Base-by-base conservation (phyloP, 2,888 invertebrate species). In the Gymnoscelis rufifasciata region DNA sequence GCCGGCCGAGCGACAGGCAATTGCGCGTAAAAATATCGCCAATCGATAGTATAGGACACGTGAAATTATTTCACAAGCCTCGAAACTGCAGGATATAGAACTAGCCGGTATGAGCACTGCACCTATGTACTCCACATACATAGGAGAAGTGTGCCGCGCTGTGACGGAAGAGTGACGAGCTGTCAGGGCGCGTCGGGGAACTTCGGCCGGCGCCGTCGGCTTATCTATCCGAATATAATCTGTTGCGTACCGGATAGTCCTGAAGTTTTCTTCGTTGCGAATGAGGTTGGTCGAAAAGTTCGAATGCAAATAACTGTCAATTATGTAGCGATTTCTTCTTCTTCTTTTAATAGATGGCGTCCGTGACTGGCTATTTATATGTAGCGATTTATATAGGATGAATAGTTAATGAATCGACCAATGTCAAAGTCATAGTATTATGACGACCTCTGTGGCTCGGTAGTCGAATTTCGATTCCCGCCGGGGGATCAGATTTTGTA, bases 111-210 rank as follows among this genome's bases (percentile, higher is more conserved):
- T 71, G 66, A 65, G 64, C 53, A 78, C 73, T 76, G 78, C 76
- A 78, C 76, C 78, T 78, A 79, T 78, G 79, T 80, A 78, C 74
- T 68, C 61, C 62, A 73, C n/a, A 68, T 79, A 79, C 75, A 79
- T 83, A 83, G 63, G 62, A 69, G 74, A 74, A 80, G 76, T 81
- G 79, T 78, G 80, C 77, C 76, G 77, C 68, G 68, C 57, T 66
- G 71, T 82, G 83, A 82, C 68, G 78, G 78, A 74, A 80, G 76
- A 72, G 74, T 86, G 86, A 86, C 83, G 83, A 73, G 66, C 80
- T 86, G 84, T 86, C 84, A 83, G n/a, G n/a, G 58, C 60, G 69
- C 67, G 54, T 86, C 84, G 84, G 81, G 47, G 14, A 56, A 51
- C 62, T 59, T 77, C 84, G 84, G 65, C 51, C 27, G 45, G 44